phyloP scores from a whole-genome alignment of 2,888 invertebrate genomes.

The Notodonta ziczac region DNA sequence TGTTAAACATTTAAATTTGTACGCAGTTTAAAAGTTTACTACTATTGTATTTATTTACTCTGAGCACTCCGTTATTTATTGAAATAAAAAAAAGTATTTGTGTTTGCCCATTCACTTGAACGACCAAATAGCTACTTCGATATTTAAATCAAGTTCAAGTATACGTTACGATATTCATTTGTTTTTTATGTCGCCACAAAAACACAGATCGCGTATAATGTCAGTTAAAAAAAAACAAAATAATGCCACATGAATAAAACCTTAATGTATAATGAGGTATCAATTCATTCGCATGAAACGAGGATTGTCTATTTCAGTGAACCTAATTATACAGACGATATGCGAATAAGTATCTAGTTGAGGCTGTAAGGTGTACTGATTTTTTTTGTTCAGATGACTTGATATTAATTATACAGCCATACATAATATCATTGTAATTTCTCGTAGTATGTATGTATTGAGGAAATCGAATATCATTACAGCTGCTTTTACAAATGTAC shows the following conservation, averaged over 20 bases:
- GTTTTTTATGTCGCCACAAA: background rate
- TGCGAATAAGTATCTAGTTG: background rate
- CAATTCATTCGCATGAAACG: background rate
- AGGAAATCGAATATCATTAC: background rate
- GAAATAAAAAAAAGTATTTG: background rate
- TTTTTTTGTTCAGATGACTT: background rate
- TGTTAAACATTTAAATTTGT: background rate
- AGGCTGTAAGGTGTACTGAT: background rate
- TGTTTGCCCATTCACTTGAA: conserved; percentile 4
- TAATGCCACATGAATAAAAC: background rate
- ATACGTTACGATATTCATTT: background rate
- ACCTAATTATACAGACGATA: background rate
- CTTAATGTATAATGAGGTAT: background rate
- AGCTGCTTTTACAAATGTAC: background rate
- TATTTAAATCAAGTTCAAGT: conserved; percentile 1
- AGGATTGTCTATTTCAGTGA: background rate
- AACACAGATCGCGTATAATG: background rate
- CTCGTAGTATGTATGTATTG: background rate
- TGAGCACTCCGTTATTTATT: background rate
- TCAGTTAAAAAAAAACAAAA: background rate
- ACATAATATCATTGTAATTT: background rate
- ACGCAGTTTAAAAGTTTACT: background rate
- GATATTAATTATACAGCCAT: background rate
- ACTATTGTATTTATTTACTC: background rate
- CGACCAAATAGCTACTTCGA: background rate